These are phyloP conservation scores for Stercorarius parasiticus DNA, from an alignment of 2,113 vertebrate genomes.

Conservation along the genomic window DNA sequence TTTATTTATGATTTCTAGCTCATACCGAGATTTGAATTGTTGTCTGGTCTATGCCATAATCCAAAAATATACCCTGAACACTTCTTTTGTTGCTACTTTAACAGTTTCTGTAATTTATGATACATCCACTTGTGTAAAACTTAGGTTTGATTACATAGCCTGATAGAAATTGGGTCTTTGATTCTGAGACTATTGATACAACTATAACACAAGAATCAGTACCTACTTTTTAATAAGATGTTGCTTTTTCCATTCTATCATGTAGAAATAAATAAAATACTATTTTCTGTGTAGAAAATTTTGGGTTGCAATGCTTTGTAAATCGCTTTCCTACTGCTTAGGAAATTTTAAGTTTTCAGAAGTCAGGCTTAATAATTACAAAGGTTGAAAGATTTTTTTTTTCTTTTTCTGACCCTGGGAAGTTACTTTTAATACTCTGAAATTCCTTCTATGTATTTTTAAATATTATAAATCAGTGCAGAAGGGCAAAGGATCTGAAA, in stretches of 20 bases:
- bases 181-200: neutral
- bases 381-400: neutral
- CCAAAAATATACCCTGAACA: neutral
- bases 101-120: neutral
- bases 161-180: neutral
- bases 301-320: neutral
- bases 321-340: neutral
- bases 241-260: neutral
- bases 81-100: neutral
- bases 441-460: neutral
- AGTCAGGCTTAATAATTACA: neutral
- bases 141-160: neutral
- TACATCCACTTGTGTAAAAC: neutral
- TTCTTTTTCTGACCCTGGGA: neutral
- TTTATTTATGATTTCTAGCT: neutral
- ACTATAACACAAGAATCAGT: neutral
- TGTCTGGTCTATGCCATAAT: neutral
- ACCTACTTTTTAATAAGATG: neutral
- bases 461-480: neutral
- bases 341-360: neutral
- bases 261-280: neutral
- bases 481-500: neutral
- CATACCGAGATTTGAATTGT: neutral
- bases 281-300: neutral
- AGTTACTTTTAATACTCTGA: neutral